Evolutionary conservation across 2,888 invertebrate genomes (phyloP).

Genomic region (Drosophila pseudotakahashii): DNA sequence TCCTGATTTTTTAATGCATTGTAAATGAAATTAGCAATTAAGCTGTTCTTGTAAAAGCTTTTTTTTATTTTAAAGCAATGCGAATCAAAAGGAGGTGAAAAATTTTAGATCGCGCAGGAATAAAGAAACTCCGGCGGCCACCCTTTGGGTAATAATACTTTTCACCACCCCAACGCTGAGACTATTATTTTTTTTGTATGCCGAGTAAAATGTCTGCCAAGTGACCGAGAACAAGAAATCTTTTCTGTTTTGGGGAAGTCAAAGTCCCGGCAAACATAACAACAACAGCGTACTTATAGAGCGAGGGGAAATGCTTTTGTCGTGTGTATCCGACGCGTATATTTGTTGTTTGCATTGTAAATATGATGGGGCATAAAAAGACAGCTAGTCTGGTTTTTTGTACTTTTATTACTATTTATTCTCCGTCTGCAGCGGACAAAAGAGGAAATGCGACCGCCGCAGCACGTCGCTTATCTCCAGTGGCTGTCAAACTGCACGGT

Average conservation of each 20-base stretch:
- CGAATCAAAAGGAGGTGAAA: no score
- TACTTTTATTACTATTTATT: slow-evolving; percentile 55
- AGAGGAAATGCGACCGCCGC: slow-evolving; percentile 42
- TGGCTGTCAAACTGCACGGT: slow-evolving; percentile 56
- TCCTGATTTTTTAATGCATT: no score
- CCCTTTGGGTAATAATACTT: not conserved
- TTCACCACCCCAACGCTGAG: slow-evolving; percentile 2
- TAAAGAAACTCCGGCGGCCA: no score
- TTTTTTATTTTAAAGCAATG: no score
- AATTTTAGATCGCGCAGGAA: no score
- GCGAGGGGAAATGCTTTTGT: slow-evolving; percentile 42
- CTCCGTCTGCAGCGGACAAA: slow-evolving; percentile 39
- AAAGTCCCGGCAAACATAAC: slow-evolving; percentile 61
- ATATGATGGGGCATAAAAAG: slow-evolving; percentile 46
- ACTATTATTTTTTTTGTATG: slow-evolving; percentile 10
- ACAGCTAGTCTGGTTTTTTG: slow-evolving; percentile 45
- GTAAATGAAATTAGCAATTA: no score
- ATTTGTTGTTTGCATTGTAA: slow-evolving; percentile 50
- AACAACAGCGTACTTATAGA: slow-evolving; percentile 6
- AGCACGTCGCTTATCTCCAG: slow-evolving; percentile 50
- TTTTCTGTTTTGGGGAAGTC: slow-evolving; percentile 43
- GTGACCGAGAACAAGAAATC: slow-evolving; percentile 46
- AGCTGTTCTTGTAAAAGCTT: no score
- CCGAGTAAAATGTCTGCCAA: slow-evolving; percentile 28
- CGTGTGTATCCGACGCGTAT: slow-evolving; percentile 44